Base-by-base conservation (phyloP, 2,113 vertebrate genomes). In the Sceloporus tristichus region DNA sequence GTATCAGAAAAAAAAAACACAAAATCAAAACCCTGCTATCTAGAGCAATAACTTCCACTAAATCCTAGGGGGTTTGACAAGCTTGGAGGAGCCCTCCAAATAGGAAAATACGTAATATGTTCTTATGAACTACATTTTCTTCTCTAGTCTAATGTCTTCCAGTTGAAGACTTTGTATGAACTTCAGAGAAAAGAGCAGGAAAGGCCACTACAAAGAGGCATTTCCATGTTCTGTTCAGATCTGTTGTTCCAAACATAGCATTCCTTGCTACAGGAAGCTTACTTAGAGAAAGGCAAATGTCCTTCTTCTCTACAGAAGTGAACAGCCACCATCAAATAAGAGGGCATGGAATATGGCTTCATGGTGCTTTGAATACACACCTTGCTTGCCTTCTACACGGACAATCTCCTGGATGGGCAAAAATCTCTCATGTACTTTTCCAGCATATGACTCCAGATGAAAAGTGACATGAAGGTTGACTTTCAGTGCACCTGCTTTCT, bases 371-470 rank as follows among this genome's bases (percentile, higher is more conserved):
- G 4, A 19, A 0, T 68, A 81, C 92, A 53, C 92, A 96, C 96
- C 96, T 86, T 92, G 89, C 54, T 62, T 6, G 66, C 90, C 93
- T 79, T 94, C 90, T 23, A 94, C 65, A 1, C 40, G 59, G n/a
- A 94, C 0, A 0, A 65, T 93, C 88, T 96, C 77, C 19, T 92
- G 92, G 65, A 96, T 1, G 13, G 59, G 40, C 16, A 91, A 92
- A 83, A 97, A 90, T 27, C 9, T 91, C 54, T 87, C 93, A 86
- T 90, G 54, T 2, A 87, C 65, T 68, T 92, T 92, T 71, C 96
- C 95, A 3, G 90, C 96, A 3, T 96, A 97, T 70, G 88, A 85
- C 85, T 96, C 96, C 70, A 97, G 91, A 82, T 96, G 93, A 62
- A 93, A 93, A 86, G 93, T 94, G 65, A 94, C 88, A 0, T 0